Evolutionary conservation across 2,113 vertebrate genomes (phyloP), one percentile per base, ranked within the genome.

Genomic region (Sula dactylatra): DNA sequence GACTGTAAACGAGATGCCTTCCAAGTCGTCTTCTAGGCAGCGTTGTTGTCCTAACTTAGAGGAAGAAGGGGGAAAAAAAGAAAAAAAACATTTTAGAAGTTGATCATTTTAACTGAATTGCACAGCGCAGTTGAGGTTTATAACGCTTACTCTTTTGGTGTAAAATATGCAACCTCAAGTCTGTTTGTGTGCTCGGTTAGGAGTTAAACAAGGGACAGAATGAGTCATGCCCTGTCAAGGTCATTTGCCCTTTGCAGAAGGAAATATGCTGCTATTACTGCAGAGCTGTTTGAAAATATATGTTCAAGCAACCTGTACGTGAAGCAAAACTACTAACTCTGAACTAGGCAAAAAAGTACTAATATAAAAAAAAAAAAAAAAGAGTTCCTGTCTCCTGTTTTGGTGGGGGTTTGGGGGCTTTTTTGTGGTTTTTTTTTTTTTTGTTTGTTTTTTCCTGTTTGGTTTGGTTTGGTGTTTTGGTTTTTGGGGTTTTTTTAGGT

Each of bases 221-320:
- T 96, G 94, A 96, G 74, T 97, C 94, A 96, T 86, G 72, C 29
- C 77, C 67, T 94, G 42, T 86, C 96, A 97, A 97, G 96, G 97
- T 96, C 94, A 67, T 86, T 93, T 93, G 49, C 31, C 49, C 27
- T 86, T n/a, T 62, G 13, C 13, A 88, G 70, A 77, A 91, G 61
- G 85, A 69, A 76, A n/a, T 64, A 15, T 0, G 2, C 36, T 56
- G 6, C 19, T 72, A 4, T 87, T 93, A 19, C 15, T 79, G 66
- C 40, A 81, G 36, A 67, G 25, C 45, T 77, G 16, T 73, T 92
- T 73, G 45, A 58, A 90, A 88, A 65, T n/a, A n/a, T 2, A 6
- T 42, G 7, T 54, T 72, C 22, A 70, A 62, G 40, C 16, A 62
- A 80, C 85, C 21, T 50, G 45, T 70, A 47, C 17, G 11, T 74